Conservation (phyloP, 2,888 invertebrate genomes). For the Xylota sylvarum region DNA sequence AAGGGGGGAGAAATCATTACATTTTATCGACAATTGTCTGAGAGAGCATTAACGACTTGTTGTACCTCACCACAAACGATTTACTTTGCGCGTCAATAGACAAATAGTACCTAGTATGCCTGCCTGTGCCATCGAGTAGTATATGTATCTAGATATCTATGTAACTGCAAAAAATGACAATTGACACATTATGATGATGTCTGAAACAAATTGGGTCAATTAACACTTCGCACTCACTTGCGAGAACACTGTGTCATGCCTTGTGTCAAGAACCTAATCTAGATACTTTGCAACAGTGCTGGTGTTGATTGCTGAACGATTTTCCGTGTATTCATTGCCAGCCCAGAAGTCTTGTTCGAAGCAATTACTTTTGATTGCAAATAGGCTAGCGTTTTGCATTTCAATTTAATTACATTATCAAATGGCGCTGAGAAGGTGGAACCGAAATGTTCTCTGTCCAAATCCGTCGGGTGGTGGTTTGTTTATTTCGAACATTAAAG, state of each 20-base stretch:
- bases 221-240: constrained; percentile 24
- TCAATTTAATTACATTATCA: constrained; percentile 3
- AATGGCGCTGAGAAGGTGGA: constrained; percentile 1
- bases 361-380: constrained; percentile 11
- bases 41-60: neutral
- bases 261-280: neutral
- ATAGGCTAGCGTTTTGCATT: constrained; percentile 19
- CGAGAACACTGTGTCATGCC: neutral
- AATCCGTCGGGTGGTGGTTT: neutral
- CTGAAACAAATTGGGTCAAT: constrained; percentile 37
- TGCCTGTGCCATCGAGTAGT: neutral
- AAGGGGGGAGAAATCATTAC: neutral
- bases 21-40: constrained; percentile 7
- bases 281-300: neutral
- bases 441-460: neutral
- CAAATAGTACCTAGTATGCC: neutral
- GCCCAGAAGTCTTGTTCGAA: neutral
- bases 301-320: neutral
- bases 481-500: neutral
- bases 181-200: constrained; percentile 36
- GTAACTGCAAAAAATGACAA: constrained; percentile 1
- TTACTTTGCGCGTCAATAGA: constrained; percentile 2
- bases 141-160: neutral
- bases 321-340: neutral
- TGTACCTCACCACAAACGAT: neutral